These are phyloP conservation scores for Anabas testudineus DNA, from an alignment of 2,797 vertebrate species.

Conservation along the genomic window DNA sequence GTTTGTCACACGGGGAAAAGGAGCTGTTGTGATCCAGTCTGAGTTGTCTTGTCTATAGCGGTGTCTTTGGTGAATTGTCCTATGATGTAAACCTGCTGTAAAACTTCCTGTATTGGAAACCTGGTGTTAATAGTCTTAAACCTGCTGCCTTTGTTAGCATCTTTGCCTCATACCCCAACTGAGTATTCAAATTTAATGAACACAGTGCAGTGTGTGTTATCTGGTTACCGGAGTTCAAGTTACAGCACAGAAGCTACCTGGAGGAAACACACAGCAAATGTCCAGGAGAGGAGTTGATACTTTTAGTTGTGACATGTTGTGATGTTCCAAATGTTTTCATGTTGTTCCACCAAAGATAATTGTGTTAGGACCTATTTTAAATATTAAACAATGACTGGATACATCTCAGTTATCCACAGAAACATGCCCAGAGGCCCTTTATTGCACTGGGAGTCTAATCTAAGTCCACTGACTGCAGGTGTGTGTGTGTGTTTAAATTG, in stretches of 20 bases:
- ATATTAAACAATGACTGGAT: not conserved
- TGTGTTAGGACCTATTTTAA: no score
- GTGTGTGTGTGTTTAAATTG: conserved; percentile 19
- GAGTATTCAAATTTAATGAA: conserved; percentile 88
- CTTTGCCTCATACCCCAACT: conserved; percentile 59
- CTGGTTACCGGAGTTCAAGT: conserved; percentile 82
- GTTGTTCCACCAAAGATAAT: not conserved
- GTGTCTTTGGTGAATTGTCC: conserved; percentile 1
- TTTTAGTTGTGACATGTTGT: no score
- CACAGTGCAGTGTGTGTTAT: conserved; percentile 70
- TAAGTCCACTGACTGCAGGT: conserved; percentile 20
- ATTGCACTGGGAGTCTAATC: not conserved
- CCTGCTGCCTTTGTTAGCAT: conserved; percentile 33
- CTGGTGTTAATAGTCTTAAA: not conserved
- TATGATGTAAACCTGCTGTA: not conserved
- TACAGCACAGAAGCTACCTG: conserved; percentile 65
- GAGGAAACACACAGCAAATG: conserved; percentile 13
- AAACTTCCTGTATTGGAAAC: not conserved
- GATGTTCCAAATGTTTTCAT: no score
- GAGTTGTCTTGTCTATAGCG: not conserved
- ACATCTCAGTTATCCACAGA: not conserved
- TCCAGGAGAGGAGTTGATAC: no score
- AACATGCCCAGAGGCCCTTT: conserved; percentile 2
- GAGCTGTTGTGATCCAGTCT: not conserved
- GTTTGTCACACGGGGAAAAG: not conserved